Evolutionary conservation across 2,797 vertebrate genomes (phyloP).

Genomic region (Sparus aurata): DNA sequence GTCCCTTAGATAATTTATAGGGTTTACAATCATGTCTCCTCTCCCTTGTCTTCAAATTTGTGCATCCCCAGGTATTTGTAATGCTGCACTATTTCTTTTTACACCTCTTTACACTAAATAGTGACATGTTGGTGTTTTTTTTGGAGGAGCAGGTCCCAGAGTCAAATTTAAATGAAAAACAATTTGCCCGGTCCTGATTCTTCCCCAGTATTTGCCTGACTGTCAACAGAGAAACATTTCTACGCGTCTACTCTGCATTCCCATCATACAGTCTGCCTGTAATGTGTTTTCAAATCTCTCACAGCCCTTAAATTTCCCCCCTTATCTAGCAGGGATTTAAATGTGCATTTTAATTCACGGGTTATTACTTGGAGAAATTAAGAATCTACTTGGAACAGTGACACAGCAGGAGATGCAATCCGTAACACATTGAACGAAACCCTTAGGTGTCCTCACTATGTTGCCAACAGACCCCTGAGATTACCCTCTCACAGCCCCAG

Average conservation of each 20-base stretch:
- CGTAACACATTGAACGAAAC: slow-evolving; percentile 1
- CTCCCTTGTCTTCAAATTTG: background rate
- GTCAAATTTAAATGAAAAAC: background rate
- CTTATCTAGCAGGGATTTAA: background rate
- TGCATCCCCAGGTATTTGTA: background rate
- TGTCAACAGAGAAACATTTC: background rate
- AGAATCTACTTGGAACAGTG: background rate
- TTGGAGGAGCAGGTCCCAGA: background rate
- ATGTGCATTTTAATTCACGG: background rate
- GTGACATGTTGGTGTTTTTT: slow-evolving; percentile 2
- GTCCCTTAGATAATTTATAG: background rate
- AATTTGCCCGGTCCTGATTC: background rate
- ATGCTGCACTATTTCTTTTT: background rate
- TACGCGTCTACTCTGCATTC: background rate
- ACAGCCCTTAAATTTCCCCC: accelerated
- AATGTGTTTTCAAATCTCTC: background rate
- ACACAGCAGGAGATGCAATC: slow-evolving; percentile 6
- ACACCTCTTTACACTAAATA: background rate
- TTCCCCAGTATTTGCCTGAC: background rate
- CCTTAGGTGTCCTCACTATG: background rate
- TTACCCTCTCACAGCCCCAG: slow-evolving; percentile 16
- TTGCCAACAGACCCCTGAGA: background rate
- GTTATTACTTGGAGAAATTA: slow-evolving; percentile 9
- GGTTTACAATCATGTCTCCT: background rate
- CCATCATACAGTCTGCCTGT: background rate